Evolutionary conservation across 2,113 vertebrate species (phyloP), one percentile per base, ranked within the genome.

Genomic region (Oceanodroma tethys): DNA sequence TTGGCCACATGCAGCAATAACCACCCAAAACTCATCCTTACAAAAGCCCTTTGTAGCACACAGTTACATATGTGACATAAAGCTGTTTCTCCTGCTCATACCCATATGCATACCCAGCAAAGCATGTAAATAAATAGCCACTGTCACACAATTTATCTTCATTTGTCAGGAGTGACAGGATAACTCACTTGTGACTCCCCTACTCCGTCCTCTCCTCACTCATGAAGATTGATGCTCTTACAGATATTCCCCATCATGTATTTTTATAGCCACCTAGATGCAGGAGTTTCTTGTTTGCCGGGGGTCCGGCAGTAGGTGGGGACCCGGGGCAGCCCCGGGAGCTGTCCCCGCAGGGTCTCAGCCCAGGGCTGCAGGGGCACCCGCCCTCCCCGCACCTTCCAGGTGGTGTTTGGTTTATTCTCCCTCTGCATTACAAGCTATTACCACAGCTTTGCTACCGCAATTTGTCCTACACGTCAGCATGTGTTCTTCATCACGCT

Each of bases 141-240:
- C 52, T 71, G 90, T 81, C 90, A 92, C 70, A 29, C 90, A 7
- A 97, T 97, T 97, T 58, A 88, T 98, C 96, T 97, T 96, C 94
- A 97, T 97, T 98, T 97, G 94, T 97, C 97, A 95, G 86, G 29
- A 92, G 45, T 59, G 94, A 94, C 81, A 90, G 97, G 94, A 95
- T 50, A 96, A 96, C 94, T 97, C 96, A 86, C 80, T 96, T 65
- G 73, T 91, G 96, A 93, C 96, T 95, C 83, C 70, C 71, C 85
- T 63, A 10, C 78, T 92, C 95, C 92, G 60, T 90, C 92, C 66
- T 60, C 93, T 81, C 89, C 78, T 95, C 66, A 3, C 76, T 95
- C 97, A 97, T 7, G 10, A 96, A 97, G 97, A 97, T 96, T 90
- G 97, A 98, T 98, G 96, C 59, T 78, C 66, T 25, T 4, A 5